Conservation (phyloP, 2,113 vertebrate species). For the Bothrops jararaca region DNA sequence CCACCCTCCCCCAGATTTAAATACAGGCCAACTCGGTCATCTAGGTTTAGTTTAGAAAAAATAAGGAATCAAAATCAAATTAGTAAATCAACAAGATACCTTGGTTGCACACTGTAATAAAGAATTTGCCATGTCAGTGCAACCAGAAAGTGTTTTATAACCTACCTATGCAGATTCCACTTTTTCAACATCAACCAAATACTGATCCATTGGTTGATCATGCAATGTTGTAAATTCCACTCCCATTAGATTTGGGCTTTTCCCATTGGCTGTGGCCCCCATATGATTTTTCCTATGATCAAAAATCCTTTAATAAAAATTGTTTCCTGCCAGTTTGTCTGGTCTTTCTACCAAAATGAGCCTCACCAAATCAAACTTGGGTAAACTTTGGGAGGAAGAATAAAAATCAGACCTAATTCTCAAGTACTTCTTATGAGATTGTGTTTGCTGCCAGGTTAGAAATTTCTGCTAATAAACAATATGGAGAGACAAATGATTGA, state of each 20-base stretch:
- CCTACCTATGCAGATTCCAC: neutral
- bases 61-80: neutral
- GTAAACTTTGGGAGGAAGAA: neutral
- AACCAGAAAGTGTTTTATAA: neutral
- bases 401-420: neutral
- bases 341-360: neutral
- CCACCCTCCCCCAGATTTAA: neutral
- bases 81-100: neutral
- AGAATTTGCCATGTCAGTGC: neutral
- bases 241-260: neutral
- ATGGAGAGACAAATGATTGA: neutral
- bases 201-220: neutral
- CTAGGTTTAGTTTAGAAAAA: neutral
- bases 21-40: neutral
- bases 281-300: neutral
- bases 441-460: neutral
- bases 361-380: neutral
- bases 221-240: neutral
- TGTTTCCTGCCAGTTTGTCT: neutral
- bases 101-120: neutral
- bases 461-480: neutral
- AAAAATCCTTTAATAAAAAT: neutral
- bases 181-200: neutral
- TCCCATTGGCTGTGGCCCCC: neutral
- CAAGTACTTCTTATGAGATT: neutral